phyloP scores from a whole-genome alignment of 2,797 vertebrate species.

The Alosa sapidissima region DNA sequence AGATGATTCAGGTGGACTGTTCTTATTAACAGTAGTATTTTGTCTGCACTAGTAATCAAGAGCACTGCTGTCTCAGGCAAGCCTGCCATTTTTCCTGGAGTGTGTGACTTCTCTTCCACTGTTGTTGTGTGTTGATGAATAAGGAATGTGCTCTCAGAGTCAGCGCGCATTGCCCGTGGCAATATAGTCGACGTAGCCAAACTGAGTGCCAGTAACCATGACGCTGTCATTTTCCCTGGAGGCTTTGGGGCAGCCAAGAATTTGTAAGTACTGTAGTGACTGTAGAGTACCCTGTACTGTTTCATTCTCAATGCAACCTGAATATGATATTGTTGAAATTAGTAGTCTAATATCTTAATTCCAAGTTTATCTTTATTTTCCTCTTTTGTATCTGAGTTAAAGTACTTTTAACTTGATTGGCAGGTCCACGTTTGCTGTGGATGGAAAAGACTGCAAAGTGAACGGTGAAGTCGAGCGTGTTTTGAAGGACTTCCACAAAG shows the following conservation, averaged over 20 bases:
- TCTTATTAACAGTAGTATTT: background rate
- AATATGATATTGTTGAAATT: background rate
- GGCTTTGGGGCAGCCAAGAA: constrained; percentile 88
- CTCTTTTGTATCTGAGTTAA: background rate
- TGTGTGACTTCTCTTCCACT: background rate
- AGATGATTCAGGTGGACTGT: background rate
- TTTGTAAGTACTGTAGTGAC: constrained; percentile 68
- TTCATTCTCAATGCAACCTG: background rate
- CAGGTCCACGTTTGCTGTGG: constrained; percentile 83
- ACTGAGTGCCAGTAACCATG: constrained; percentile 71
- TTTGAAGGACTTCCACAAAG: constrained; percentile 80
- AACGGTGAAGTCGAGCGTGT: constrained; percentile 79
- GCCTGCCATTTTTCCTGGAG: background rate
- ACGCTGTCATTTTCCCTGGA: constrained; percentile 84
- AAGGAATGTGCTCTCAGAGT: constrained; percentile 83
- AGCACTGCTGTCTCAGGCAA: background rate
- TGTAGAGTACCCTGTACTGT: background rate
- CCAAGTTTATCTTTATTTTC: background rate
- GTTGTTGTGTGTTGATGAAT: background rate
- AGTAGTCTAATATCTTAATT: background rate
- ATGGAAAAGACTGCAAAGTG: constrained; percentile 80
- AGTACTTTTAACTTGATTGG: constrained; percentile 13
- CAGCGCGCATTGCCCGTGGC: constrained; percentile 83
- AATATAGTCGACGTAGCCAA: constrained; percentile 74
- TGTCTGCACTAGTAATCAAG: background rate